Conservation (phyloP, 2,888 invertebrate species). For the Augiades crinisus region DNA sequence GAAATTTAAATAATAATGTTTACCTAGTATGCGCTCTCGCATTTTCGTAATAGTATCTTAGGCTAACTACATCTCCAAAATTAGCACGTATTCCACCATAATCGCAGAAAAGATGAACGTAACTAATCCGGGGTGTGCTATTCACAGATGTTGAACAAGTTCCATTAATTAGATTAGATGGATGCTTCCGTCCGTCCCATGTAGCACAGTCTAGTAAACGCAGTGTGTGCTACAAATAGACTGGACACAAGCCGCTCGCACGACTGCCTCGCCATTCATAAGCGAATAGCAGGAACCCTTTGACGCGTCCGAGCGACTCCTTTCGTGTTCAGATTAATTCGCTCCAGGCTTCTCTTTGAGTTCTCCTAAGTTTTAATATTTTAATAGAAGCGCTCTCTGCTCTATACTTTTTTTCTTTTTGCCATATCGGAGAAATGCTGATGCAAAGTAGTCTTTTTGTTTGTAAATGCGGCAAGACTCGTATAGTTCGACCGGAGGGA, state of each 20-base stretch:
- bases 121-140: neutral
- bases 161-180: neutral
- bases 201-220: neutral
- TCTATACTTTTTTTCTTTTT: neutral
- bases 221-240: neutral
- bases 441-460: too few species aligned
- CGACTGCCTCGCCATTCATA: conserved; percentile 1
- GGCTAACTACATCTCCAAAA: too few species aligned
- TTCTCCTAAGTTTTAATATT: conserved; percentile 8
- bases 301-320: conserved; percentile 4
- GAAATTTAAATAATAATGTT: too few species aligned
- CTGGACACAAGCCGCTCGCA: neutral
- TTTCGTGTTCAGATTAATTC: conserved; percentile 14
- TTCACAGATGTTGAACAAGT: neutral
- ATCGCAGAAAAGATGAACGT: too few species aligned
- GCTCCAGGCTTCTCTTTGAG: neutral
- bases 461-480: too few species aligned
- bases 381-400: neutral
- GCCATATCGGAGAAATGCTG: neutral
- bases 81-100: too few species aligned
- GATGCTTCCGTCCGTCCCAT: neutral
- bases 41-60: too few species aligned
- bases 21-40: too few species aligned
- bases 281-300: conserved; percentile 1
- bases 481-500: too few species aligned